Base-by-base conservation (phyloP, 2,888 invertebrate species). In the Sericinus montela region DNA sequence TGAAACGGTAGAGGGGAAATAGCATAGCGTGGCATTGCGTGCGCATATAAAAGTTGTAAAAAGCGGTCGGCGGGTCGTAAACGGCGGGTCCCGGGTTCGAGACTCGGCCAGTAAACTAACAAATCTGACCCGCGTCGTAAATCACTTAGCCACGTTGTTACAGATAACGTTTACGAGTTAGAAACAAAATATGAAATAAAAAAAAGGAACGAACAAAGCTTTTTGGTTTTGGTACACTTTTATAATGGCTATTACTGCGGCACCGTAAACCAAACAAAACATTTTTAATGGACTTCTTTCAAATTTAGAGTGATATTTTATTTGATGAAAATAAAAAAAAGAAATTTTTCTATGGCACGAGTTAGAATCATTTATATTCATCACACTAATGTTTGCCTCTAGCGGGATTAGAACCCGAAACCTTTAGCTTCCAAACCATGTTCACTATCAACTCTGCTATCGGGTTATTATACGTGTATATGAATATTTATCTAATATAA, bases 71-170 rank as follows among this genome's bases (percentile, higher is more conserved):
- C 71, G 68, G 59, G 71, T 75, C 80, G 76, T 86, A 86, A 86
- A 83, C 65, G 55, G 63, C 64, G 69, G 76, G 81, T 75, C 80
- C 80, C 76, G 65, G 75, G 85, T 83, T 83, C 75, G 80, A 76
- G 66, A 59, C 73, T 62, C 67, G 62, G 67, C 66, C 74, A 70
- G 81, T 83, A 84, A 86, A 87, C 86, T 78, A 85, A 87, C 87
- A 86, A 86, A 85, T 83, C 86, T 85, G 84, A 86, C 85, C 83
- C 71, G 72, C 68, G 67, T 84, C 85, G 79, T 88, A 88, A 87
- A 88, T 88, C 86, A 86, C 82, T 86, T 87, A 85, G 80, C 73
- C 86, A 78, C 84, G 80, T 74, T 76, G 77, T 77, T 77, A 76
- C 77, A 83, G 84, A 86, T 86, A 87, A 84, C 75, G 65, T 77